Conservation (phyloP, 92 coral and sea anemone species). For the Parazoanthus darwini region DNA sequence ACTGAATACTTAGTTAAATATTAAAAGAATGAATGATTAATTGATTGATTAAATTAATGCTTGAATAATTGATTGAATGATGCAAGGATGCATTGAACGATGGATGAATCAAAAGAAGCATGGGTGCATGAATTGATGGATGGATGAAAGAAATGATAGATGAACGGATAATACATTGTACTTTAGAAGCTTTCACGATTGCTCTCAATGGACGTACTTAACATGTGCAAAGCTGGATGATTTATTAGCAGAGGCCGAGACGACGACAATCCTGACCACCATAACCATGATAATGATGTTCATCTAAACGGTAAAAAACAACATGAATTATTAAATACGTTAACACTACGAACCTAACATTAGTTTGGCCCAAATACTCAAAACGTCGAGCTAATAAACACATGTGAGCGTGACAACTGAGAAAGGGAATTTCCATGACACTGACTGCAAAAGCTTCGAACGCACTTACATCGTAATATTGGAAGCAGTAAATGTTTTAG, state of each 20-base stretch:
- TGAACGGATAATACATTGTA: too few relatives aligned
- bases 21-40: background rate
- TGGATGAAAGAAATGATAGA: too few relatives aligned
- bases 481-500: too few relatives aligned
- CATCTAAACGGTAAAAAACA: constrained; percentile 43
- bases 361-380: background rate
- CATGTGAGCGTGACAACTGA: background rate
- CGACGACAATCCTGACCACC: constrained; percentile 72
- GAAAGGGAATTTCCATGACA: too few relatives aligned
- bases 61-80: background rate
- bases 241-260: constrained; percentile 61
- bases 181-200: background rate
- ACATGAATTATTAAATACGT: background rate
- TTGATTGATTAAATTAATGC: background rate
- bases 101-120: too few relatives aligned
- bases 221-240: constrained; percentile 58
- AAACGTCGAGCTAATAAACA: background rate
- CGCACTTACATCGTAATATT: too few relatives aligned
- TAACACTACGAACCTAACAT: background rate
- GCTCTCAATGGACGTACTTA: constrained; percentile 52
- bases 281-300: constrained; percentile 64
- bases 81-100: background rate
- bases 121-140: too few relatives aligned
- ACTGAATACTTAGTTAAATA: too few relatives aligned
- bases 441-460: too few relatives aligned